Evolutionary conservation across 2,888 invertebrate species (phyloP).

Genomic region (Alloplasta piceator): DNA sequence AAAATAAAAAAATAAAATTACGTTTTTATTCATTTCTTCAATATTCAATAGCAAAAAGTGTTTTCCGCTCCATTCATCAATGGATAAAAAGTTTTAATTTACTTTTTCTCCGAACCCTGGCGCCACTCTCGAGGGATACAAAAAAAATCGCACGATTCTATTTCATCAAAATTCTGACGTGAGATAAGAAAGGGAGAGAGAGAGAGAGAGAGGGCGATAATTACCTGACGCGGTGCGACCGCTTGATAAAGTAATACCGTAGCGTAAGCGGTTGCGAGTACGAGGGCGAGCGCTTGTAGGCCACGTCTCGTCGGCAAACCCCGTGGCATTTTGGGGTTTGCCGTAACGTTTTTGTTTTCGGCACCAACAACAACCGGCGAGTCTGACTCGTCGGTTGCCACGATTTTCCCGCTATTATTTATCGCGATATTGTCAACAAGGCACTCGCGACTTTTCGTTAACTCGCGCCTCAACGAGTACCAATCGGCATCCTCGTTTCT

Average conservation of each 20-base stretch:
- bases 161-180: too few relatives aligned
- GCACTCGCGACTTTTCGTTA: constrained; percentile 67
- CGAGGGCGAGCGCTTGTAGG: constrained; percentile 83
- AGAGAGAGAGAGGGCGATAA: constrained; percentile 68
- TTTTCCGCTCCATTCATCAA: too few relatives aligned
- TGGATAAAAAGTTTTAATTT: too few relatives aligned
- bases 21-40: too few relatives aligned
- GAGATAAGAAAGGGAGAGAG: constrained; percentile 76
- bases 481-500: constrained; percentile 76
- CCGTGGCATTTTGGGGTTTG: constrained; percentile 85
- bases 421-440: constrained; percentile 59
- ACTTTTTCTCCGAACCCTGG: too few relatives aligned
- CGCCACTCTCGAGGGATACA: background rate
- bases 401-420: constrained; percentile 66
- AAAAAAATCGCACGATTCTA: background rate
- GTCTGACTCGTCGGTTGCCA: constrained; percentile 82
- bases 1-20: too few relatives aligned
- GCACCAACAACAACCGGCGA: constrained; percentile 85
- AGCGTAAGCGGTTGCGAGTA: constrained; percentile 86
- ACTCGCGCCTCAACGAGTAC: constrained; percentile 71
- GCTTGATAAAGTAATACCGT: constrained; percentile 87
- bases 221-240: constrained; percentile 85
- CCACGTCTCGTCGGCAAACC: constrained; percentile 81
- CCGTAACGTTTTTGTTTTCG: constrained; percentile 75
- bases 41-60: too few relatives aligned